These are phyloP conservation scores for Neodiprion lecontei DNA, from an alignment of 1,140 invertebrate species.

Conservation along the genomic window DNA sequence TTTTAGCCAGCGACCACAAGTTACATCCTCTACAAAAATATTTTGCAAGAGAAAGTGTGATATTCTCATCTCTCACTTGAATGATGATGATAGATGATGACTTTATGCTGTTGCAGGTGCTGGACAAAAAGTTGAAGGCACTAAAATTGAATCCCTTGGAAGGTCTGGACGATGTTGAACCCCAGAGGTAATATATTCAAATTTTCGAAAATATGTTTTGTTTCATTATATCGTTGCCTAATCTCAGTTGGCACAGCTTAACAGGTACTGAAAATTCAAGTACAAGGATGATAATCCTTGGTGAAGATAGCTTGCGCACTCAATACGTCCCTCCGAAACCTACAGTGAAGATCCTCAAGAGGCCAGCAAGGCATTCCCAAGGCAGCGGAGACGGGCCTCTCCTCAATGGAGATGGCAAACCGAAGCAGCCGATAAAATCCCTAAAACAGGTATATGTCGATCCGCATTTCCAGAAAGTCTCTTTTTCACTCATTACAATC, in stretches of 20 bases:
- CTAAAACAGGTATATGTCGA: slow-evolving; percentile 69
- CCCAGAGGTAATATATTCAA: slow-evolving; percentile 42
- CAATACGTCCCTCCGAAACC: slow-evolving; percentile 73
- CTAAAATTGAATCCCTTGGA: slow-evolving; percentile 48
- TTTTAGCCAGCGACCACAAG: no score
- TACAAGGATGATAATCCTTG: slow-evolving; percentile 56
- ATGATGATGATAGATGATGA: no score
- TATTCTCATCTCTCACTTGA: no score
- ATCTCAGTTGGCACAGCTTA: slow-evolving; percentile 30
- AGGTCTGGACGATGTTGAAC: slow-evolving; percentile 47
- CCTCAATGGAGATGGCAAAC: slow-evolving; percentile 69
- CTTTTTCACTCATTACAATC: slow-evolving; percentile 6
- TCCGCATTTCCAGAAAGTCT: neutral
- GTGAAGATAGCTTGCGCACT: slow-evolving; percentile 56
- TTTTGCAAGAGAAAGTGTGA: no score
- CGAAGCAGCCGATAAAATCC: slow-evolving; percentile 80
- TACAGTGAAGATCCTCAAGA: slow-evolving; percentile 82
- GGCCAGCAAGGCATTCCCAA: slow-evolving; percentile 66
- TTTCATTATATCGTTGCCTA: slow-evolving; percentile 2
- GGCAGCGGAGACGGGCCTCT: slow-evolving; percentile 53
- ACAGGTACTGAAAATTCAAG: slow-evolving; percentile 42
- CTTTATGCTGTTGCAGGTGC: slow-evolving; percentile 42
- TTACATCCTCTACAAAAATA: no score
- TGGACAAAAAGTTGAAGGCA: slow-evolving; percentile 54
- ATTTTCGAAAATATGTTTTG: neutral